These are phyloP conservation scores for Pterocles orientalis DNA, from an alignment of 2,113 vertebrate species.

Conservation along the genomic window DNA sequence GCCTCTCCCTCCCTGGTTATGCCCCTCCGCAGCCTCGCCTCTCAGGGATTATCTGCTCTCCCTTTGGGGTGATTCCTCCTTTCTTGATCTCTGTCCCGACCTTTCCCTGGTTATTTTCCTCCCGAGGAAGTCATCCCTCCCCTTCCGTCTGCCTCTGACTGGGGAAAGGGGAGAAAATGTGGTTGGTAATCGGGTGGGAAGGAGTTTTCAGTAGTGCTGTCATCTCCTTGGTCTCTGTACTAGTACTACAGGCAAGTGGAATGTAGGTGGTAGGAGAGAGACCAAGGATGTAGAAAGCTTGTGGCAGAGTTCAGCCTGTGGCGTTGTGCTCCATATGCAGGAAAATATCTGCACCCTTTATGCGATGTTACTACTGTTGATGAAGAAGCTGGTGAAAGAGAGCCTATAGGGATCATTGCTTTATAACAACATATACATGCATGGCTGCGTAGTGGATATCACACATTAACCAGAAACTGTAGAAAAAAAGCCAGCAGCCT, in stretches of 20 bases:
- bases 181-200: not conserved
- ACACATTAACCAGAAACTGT: not conserved
- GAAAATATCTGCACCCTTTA: not conserved
- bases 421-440: not conserved
- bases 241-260: constrained; percentile 18
- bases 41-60: constrained; percentile 1
- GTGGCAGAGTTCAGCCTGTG: constrained; percentile 23
- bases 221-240: not conserved
- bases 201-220: constrained; percentile 45
- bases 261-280: not conserved
- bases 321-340: not conserved
- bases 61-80: constrained; percentile 28
- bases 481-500: not conserved
- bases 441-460: not conserved
- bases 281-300: not conserved
- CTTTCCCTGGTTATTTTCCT: not conserved
- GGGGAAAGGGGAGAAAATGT: constrained; percentile 25
- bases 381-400: not conserved
- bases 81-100: constrained; percentile 33
- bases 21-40: constrained; percentile 2
- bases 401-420: not conserved
- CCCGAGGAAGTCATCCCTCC: constrained; percentile 25
- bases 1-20: not conserved
- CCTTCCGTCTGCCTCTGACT: constrained; percentile 29
- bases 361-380: not conserved